Conservation (phyloP, 2,888 invertebrate genomes). For the Dasypogon diadema region DNA sequence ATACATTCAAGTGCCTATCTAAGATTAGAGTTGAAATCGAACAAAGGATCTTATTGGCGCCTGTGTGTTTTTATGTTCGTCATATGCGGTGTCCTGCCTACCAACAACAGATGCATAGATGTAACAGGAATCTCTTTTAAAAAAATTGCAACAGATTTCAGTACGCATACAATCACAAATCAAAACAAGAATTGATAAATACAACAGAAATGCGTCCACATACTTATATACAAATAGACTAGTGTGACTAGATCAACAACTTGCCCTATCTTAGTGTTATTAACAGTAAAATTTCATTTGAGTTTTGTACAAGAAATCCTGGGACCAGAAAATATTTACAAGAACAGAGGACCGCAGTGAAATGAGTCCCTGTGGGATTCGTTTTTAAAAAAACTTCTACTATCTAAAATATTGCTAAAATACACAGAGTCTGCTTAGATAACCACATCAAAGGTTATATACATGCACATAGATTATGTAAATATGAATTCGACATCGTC, state of each 20-base stretch:
- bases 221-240: conserved; percentile 48
- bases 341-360: conserved; percentile 1
- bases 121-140: conserved; percentile 1
- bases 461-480: conserved; percentile 33
- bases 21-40: not conserved
- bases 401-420: conserved; percentile 54
- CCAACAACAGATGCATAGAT: conserved; percentile 16
- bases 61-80: not conserved
- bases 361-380: not conserved
- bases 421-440: conserved; percentile 51
- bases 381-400: conserved; percentile 46
- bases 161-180: not conserved
- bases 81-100: not conserved
- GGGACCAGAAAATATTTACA: conserved; percentile 26
- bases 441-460: conserved; percentile 47
- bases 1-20: no score
- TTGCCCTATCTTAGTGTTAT: conserved; percentile 38
- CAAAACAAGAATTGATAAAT: conserved; percentile 22
- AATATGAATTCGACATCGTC: conserved; percentile 5
- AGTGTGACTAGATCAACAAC: conserved; percentile 51
- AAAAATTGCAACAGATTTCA: not conserved
- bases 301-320: conserved; percentile 40
- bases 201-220: conserved; percentile 14
- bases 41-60: not conserved
- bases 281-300: conserved; percentile 35